Evolutionary conservation across 2,113 vertebrate genomes (phyloP).

Genomic region (Leucopternis melanops): DNA sequence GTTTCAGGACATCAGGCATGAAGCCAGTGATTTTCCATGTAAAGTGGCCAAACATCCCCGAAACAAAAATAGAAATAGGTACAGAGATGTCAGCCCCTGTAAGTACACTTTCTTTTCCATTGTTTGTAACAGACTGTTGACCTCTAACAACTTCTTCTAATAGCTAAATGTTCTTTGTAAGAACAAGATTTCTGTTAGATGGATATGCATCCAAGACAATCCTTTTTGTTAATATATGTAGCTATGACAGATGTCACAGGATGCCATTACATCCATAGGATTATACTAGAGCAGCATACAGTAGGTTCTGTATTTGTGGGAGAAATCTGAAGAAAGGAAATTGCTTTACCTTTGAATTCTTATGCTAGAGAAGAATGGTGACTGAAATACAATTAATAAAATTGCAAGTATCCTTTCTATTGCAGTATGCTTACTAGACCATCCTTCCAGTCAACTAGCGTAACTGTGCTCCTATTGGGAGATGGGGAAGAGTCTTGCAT

Average conservation of each 20-base stretch:
- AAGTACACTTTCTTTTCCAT: conserved; percentile 67
- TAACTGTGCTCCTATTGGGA: neutral
- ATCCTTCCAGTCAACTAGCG: neutral
- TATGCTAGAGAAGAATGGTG: neutral
- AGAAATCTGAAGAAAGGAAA: neutral
- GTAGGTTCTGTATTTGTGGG: neutral
- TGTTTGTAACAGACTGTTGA: neutral
- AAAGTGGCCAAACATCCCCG: conserved; percentile 91
- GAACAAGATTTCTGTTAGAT: neutral
- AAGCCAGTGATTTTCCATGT: conserved; percentile 95
- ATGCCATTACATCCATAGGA: neutral
- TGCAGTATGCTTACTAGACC: neutral
- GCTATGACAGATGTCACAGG: neutral
- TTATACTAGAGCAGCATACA: neutral
- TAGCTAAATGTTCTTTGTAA: neutral
- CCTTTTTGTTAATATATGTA: neutral
- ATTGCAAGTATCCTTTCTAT: neutral
- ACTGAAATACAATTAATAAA: neutral
- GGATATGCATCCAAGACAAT: neutral
- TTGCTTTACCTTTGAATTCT: neutral
- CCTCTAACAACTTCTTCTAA: neutral
- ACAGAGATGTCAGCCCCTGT: conserved; percentile 99
- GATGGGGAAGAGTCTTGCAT: neutral
- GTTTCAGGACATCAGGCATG: conserved; percentile 88
- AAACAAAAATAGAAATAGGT: conserved; percentile 96